These are phyloP conservation scores for Episyrphus balteatus DNA, from an alignment of 1,140 invertebrate genomes.

Conservation along the genomic window DNA sequence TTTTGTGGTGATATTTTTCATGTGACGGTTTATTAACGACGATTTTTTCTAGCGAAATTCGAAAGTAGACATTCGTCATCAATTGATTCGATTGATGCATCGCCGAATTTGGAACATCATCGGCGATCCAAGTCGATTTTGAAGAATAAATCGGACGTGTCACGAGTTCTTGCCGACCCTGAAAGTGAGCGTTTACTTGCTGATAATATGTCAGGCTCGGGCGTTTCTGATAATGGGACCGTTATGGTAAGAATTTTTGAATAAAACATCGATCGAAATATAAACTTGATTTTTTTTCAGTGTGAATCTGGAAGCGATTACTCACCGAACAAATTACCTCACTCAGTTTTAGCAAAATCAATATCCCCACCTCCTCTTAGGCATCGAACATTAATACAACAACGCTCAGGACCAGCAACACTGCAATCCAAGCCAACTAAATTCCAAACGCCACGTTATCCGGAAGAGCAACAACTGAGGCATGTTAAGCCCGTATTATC, in stretches of 20 bases:
- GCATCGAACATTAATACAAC: slow-evolving; percentile 34
- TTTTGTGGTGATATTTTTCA: neutral
- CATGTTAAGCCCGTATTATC: slow-evolving; percentile 28
- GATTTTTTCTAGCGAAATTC: slow-evolving; percentile 28
- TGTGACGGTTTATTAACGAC: slow-evolving; percentile 1
- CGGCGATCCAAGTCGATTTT: slow-evolving; percentile 64
- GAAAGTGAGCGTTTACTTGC: slow-evolving; percentile 68
- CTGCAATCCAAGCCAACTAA: slow-evolving; percentile 34
- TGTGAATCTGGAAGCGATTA: slow-evolving; percentile 37
- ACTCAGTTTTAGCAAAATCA: slow-evolving; percentile 37
- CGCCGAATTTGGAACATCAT: slow-evolving; percentile 51
- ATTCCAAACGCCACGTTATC: slow-evolving; percentile 35
- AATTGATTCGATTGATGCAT: slow-evolving; percentile 56
- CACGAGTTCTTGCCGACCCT: slow-evolving; percentile 43
- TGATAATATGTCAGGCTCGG: slow-evolving; percentile 45
- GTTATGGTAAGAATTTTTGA: slow-evolving; percentile 19
- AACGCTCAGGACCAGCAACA: slow-evolving; percentile 32
- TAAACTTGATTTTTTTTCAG: slow-evolving; percentile 10
- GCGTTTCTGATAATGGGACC: slow-evolving; percentile 40
- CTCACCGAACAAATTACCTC: slow-evolving; percentile 39
- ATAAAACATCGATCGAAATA: neutral
- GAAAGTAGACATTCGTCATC: slow-evolving; percentile 57
- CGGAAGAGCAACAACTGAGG: slow-evolving; percentile 30
- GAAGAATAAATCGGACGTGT: slow-evolving; percentile 58
- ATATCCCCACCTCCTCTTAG: slow-evolving; percentile 37